A percentile compares a stretch with the other conserved stretches of the same genome.
phyloP scores from a whole-genome alignment of 2,113 vertebrate genomes.

The Porphyrio hochstetteri region DNA sequence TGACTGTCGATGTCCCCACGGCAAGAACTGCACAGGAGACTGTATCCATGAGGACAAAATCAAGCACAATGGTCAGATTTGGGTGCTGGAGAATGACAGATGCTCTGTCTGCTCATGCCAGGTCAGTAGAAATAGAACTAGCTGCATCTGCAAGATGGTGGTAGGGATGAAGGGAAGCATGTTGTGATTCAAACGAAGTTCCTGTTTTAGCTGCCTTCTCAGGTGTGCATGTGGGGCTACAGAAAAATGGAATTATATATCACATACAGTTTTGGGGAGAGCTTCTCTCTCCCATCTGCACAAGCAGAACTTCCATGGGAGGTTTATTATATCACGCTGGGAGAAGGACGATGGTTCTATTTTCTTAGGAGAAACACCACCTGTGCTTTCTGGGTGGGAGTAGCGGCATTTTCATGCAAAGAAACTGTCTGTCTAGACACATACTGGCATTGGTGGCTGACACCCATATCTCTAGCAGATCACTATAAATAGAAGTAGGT shows the following conservation, averaged over 20 bases:
- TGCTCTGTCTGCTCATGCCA: constrained; percentile 98
- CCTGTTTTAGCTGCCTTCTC: neutral
- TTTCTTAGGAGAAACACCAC: neutral
- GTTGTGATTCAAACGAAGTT: neutral
- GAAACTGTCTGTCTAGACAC: neutral
- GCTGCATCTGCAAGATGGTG: neutral
- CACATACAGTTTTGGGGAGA: neutral
- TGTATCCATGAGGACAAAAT: constrained; percentile 91
- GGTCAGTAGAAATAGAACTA: constrained; percentile 71
- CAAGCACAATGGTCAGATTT: constrained; percentile 97
- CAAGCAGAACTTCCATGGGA: neutral
- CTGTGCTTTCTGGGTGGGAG: neutral
- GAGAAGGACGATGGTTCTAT: neutral
- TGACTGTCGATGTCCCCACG: constrained; percentile 97
- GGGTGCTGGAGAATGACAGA: constrained; percentile 95
- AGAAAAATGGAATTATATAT: neutral
- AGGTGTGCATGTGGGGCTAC: neutral
- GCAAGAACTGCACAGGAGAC: constrained; percentile 96
- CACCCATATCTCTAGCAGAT: neutral
- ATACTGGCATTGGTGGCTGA: neutral
- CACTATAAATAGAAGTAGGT: neutral
- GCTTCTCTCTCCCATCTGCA: neutral
- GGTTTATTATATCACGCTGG: neutral
- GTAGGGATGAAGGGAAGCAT: neutral
- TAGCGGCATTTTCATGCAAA: neutral